phyloP scores from a whole-genome alignment of 1,140 invertebrate genomes.

The Ganaspis sp. region DNA sequence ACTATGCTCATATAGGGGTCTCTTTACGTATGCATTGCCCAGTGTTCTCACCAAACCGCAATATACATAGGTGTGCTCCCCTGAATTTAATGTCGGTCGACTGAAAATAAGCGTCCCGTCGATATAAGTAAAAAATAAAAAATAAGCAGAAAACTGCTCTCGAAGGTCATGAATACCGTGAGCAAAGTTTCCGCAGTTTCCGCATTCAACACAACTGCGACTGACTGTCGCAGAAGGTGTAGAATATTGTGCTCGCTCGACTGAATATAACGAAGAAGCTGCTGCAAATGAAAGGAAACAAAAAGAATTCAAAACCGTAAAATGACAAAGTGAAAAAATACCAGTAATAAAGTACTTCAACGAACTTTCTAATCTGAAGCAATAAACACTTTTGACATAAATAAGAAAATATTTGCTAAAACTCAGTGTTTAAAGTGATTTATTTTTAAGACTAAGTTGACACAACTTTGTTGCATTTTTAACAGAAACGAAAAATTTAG shows the following conservation, averaged over 20 bases:
- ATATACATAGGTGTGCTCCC: conserved; percentile 23
- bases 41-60: conserved; percentile 43
- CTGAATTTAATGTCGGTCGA: conserved; percentile 55
- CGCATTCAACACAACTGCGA: not conserved
- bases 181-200: not conserved
- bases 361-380: too few relatives aligned
- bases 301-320: not conserved
- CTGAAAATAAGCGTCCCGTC: conserved; percentile 45
- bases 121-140: conserved; percentile 16
- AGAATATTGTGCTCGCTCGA: not conserved
- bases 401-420: too few relatives aligned
- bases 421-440: too few relatives aligned
- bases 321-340: not conserved
- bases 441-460: too few relatives aligned
- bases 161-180: conserved; percentile 9
- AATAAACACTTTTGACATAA: too few relatives aligned
- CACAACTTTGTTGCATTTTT: too few relatives aligned
- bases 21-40: conserved; percentile 52
- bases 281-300: not conserved
- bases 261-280: not conserved
- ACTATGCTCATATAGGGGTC: conserved; percentile 23
- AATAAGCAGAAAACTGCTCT: conserved; percentile 17
- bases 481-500: too few relatives aligned
- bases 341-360: not conserved
- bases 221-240: not conserved